Evolutionary conservation across 2,797 vertebrate species (phyloP), one percentile per base, ranked within the genome.

Genomic region (Cryptoprocta ferox): DNA sequence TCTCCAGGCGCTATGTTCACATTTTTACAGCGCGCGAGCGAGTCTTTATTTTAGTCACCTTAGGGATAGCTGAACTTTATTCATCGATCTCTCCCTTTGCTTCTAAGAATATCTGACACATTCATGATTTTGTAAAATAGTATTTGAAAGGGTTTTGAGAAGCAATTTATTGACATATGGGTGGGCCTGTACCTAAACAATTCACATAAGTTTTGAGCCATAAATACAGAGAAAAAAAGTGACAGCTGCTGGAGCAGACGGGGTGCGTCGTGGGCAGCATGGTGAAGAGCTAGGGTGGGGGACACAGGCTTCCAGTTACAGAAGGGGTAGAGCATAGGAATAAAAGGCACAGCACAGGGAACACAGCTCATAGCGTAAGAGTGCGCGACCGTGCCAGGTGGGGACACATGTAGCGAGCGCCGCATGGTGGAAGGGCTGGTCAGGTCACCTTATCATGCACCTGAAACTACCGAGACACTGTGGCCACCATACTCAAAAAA

Each of bases 111-210:
- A 90, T 53, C 39, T 89, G 85, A 78, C 90, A 15, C 1, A 50
- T 83, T 89, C 85, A 59, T 53, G 5, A 75, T 63, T 92, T 91
- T 65, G n/a, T 53, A 95, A 97, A 85, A 65, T 30, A 65, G 39
- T 50, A 37, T n/a, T 30, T 39, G 24, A 80, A 75, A 84, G 82
- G 9, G 48, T 82, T 91, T 88, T 66, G 85, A 94, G 42, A 94
- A 88, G 16, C 8, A 94, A 35, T 79, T 96, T 18, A 79, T 79
- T 92, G 81, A 91, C 18, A 71, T 21, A 75, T 0, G 80, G 15
- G 71, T 10, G 87, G 19, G 10, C 21, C 30, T 70, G 26, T 79
- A 37, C 45, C 70, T 81, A 71, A 92, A 16, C 11, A 12, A 7
- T 91, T 90, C 19, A 89, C 66, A 65, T 61, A 75, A 65, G 16